Evolutionary conservation across 1,140 invertebrate genomes (phyloP), one percentile per base, ranked within the genome.

Genomic region (Tetramorium parvispinum): DNA sequence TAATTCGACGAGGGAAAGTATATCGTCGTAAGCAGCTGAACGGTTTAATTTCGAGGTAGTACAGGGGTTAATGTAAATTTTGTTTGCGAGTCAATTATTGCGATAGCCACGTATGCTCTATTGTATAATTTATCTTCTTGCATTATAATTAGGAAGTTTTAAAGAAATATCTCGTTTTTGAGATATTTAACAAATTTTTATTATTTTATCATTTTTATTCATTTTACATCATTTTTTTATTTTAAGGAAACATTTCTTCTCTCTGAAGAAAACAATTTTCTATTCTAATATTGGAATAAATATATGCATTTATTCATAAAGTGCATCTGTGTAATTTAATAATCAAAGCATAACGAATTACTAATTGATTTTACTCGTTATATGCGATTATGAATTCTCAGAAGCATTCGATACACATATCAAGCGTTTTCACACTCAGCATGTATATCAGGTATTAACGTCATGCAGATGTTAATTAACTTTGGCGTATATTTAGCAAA

Each of bases 1-100:
- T 57, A 82, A 71, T 82, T 82, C n/a, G 37, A 57, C 10, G 53
- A 75, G 68, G 24, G 53, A 75, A 75, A 83, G 27, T 53, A 40
- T 59, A 32, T 49, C 55, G 65, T 70, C 21, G 46, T 46, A 46
- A 16, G 40, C 53, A 51, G 37, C 40, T 73, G 68, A 32, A 59
- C 21, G 21, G 63, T 43, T 82, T 21, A 73, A 59, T 73, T 59
- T 32, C 2, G 10, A 71, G n/a, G 7, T 46, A 43, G 27, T 55
- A 3, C 24, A 27, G 10, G n/a, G 27, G 37, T 81, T 81, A 37
- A 51, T 53, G 27, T 78, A 70, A 71, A 63, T 75, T 81, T 70
- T 70, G 32, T 13, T 70, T 21, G 32, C 46, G 2, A 46, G 21
- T n/a, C 57, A 43, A 63, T 78, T 46, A 63, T 78, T 46, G 46